Evolutionary conservation across 2,888 invertebrate genomes (phyloP).

Genomic region (Caenorhabditis sinica): DNA sequence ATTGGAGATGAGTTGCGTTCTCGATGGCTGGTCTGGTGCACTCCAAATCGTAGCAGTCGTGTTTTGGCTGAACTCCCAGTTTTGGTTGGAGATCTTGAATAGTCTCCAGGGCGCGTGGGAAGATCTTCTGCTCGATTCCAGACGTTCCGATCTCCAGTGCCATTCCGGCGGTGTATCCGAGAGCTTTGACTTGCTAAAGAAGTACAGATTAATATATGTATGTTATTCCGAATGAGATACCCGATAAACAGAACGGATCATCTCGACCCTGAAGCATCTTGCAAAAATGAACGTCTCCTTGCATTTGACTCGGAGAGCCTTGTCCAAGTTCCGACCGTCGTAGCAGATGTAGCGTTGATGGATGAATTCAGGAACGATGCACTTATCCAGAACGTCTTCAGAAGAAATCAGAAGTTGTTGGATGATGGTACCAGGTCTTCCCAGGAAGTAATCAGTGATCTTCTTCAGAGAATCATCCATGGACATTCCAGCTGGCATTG

Average conservation of each 20-base stretch:
- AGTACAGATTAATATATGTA: neutral
- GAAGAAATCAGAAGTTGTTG: slow-evolving; percentile 22
- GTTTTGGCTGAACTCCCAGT: slow-evolving; percentile 24
- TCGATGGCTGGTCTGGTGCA: slow-evolving; percentile 13
- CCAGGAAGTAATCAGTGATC: slow-evolving; percentile 27
- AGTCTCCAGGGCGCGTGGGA: neutral
- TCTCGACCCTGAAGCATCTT: neutral
- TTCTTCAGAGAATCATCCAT: slow-evolving; percentile 15
- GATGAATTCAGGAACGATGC: slow-evolving; percentile 8
- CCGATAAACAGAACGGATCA: slow-evolving; percentile 15
- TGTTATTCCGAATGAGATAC: neutral
- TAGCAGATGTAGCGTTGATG: slow-evolving; percentile 19
- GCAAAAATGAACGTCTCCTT: slow-evolving; percentile 13
- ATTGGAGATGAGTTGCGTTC: slow-evolving; percentile 20
- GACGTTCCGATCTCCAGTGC: slow-evolving; percentile 5
- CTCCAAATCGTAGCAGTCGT: slow-evolving; percentile 13
- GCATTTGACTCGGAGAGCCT: slow-evolving; percentile 14
- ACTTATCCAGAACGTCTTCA: slow-evolving; percentile 16
- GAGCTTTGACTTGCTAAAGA: slow-evolving; percentile 19
- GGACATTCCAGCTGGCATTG: slow-evolving; percentile 16
- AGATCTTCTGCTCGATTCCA: neutral
- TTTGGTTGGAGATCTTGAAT: slow-evolving; percentile 21
- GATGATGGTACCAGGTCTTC: slow-evolving; percentile 24
- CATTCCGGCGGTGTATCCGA: slow-evolving; percentile 11
- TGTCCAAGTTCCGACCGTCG: slow-evolving; percentile 7